A percentile compares a stretch with the other conserved stretches of the same genome.
phyloP scores from a whole-genome alignment of 2,888 invertebrate species.

The Parnassius smintheus region DNA sequence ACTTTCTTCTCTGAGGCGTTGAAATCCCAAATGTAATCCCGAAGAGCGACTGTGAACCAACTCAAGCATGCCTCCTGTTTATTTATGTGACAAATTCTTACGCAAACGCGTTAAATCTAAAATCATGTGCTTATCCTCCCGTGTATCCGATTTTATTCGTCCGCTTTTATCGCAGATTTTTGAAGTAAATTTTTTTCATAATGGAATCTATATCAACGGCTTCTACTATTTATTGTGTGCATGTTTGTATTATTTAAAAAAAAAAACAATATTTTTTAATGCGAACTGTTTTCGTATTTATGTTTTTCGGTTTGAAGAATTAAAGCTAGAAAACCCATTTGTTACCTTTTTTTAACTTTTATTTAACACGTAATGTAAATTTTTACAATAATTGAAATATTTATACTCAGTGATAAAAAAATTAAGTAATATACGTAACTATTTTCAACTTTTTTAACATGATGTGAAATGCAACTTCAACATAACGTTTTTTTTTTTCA shows the following conservation, averaged over 20 bases:
- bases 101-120: conserved; percentile 65
- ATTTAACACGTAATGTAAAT: too few species aligned
- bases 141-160: conserved; percentile 44
- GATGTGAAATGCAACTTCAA: too few species aligned
- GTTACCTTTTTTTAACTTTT: too few species aligned
- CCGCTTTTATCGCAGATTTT: conserved; percentile 27
- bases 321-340: too few species aligned
- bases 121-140: conserved; percentile 59
- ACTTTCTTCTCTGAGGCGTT: conserved; percentile 47
- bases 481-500: conserved; percentile 73
- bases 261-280: too few species aligned
- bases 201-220: conserved; percentile 1
- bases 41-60: conserved; percentile 65
- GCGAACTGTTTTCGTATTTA: neutral
- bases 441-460: neutral
- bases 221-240: neutral
- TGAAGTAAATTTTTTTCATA: conserved; percentile 4
- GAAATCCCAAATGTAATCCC: conserved; percentile 76
- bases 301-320: neutral
- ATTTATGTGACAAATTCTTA: conserved; percentile 79
- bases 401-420: too few species aligned
- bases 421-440: neutral
- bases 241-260: too few species aligned
- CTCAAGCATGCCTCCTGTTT: conserved; percentile 72
- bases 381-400: too few species aligned